Percentiles rank a stretch among this genome's conserved stretches.
phyloP scores from a whole-genome alignment of 2,888 invertebrate species.

The Synanthedon myopaeformis region DNA sequence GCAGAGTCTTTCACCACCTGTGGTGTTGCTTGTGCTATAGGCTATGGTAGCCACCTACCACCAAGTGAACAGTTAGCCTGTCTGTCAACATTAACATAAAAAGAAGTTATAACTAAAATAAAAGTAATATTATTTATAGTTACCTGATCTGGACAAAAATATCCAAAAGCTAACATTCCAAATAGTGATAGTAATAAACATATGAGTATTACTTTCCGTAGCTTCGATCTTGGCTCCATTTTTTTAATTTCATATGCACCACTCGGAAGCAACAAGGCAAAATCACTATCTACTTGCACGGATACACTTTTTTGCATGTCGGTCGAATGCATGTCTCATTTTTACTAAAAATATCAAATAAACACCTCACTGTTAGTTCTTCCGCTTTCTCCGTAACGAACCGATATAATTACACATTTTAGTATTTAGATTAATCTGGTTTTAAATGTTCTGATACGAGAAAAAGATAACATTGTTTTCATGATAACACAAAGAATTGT shows the following conservation, averaged over 20 bases:
- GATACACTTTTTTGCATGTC: slow-evolving; percentile 82
- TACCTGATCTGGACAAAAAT: slow-evolving; percentile 90
- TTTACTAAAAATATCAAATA: slow-evolving; percentile 30
- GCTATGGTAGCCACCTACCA: too few species aligned
- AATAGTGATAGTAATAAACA: slow-evolving; percentile 85
- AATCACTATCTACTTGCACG: slow-evolving; percentile 87
- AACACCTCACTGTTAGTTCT: background rate
- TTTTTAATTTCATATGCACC: slow-evolving; percentile 84
- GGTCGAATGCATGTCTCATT: slow-evolving; percentile 69
- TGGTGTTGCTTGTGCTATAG: too few species aligned
- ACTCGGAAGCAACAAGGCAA: slow-evolving; percentile 81
- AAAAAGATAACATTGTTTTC: slow-evolving; percentile 37
- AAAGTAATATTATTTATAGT: slow-evolving; percentile 20
- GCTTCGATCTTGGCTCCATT: slow-evolving; percentile 87
- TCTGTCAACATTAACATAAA: too few species aligned
- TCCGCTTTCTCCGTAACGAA: background rate
- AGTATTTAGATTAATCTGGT: slow-evolving; percentile 25
- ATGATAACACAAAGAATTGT: slow-evolving; percentile 20
- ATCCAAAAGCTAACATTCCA: slow-evolving; percentile 90
- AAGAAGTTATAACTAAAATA: slow-evolving; percentile 1
- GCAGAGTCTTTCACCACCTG: too few species aligned
- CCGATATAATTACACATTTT: slow-evolving; percentile 22
- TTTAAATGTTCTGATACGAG: slow-evolving; percentile 16
- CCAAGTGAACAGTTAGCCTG: too few species aligned
- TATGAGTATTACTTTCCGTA: slow-evolving; percentile 83